These are phyloP conservation scores for Oryzias sinensis DNA, from an alignment of 2,797 vertebrate species.

Conservation along the genomic window DNA sequence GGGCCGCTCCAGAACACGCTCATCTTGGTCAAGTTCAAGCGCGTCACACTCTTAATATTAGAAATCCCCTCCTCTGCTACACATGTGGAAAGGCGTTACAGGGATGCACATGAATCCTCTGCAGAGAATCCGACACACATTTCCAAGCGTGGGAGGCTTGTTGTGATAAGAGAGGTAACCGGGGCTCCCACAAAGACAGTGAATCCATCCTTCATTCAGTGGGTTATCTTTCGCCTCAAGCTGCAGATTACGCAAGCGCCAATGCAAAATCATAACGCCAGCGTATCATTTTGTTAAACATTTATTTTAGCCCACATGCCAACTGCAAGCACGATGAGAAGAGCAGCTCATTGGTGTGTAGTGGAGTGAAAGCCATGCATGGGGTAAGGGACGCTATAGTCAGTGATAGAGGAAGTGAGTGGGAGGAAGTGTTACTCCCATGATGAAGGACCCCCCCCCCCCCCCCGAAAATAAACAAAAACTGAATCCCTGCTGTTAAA, in stretches of 20 bases:
- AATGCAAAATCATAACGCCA: slow-evolving; percentile 52
- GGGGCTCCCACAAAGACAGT: slow-evolving; percentile 18
- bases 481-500: slow-evolving; percentile 42
- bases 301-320: slow-evolving; percentile 52
- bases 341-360: slow-evolving; percentile 24
- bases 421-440: slow-evolving; percentile 68
- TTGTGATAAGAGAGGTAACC: slow-evolving; percentile 44
- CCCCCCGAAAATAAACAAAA: slow-evolving; percentile 65
- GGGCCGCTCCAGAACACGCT: too few relatives aligned
- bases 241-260: slow-evolving; percentile 55
- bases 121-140: slow-evolving; percentile 54
- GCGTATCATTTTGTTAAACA: slow-evolving; percentile 54
- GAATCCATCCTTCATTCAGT: slow-evolving; percentile 25
- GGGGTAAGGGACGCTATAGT: slow-evolving; percentile 22
- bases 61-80: not conserved
- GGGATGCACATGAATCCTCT: slow-evolving; percentile 47
- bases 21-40: not conserved
- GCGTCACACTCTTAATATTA: too few relatives aligned
- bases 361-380: slow-evolving; percentile 18
- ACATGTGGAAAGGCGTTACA: slow-evolving; percentile 12
- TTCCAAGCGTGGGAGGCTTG: slow-evolving; percentile 60
- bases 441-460: slow-evolving; percentile 55
- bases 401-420: slow-evolving; percentile 52
- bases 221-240: slow-evolving; percentile 34
- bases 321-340: slow-evolving; percentile 46